phyloP scores from a whole-genome alignment of 2,113 vertebrate species.

The Aptenodytes patagonicus region DNA sequence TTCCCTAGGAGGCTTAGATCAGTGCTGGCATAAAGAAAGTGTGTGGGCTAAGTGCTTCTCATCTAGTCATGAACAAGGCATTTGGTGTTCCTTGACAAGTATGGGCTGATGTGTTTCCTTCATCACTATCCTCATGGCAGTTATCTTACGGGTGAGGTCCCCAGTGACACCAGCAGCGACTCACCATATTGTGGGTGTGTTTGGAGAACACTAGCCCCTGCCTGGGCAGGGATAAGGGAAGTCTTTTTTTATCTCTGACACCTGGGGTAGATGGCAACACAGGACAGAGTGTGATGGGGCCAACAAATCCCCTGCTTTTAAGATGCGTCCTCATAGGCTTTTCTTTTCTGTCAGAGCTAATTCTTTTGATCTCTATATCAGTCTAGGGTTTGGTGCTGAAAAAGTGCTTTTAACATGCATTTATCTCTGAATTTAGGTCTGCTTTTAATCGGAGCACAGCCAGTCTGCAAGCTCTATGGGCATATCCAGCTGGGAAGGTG shows the following conservation, averaged over 20 bases:
- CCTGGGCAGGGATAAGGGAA: neutral
- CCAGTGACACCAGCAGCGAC: neutral
- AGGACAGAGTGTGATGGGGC: neutral
- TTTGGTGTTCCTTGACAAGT: neutral
- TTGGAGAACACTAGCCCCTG: neutral
- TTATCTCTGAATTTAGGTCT: neutral
- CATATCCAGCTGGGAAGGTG: neutral
- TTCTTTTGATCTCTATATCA: neutral
- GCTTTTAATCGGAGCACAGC: neutral
- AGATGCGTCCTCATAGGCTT: neutral
- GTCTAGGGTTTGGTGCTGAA: neutral
- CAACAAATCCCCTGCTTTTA: neutral
- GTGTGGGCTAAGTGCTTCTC: neutral
- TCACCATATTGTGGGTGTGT: rapidly evolving
- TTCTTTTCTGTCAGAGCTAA: neutral
- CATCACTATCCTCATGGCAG: neutral
- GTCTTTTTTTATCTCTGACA: neutral
- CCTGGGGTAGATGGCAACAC: neutral
- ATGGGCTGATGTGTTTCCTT: neutral
- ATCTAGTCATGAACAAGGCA: neutral
- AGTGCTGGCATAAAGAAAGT: neutral
- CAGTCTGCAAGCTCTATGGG: neutral
- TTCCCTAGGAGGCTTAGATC: neutral
- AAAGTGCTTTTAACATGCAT: neutral
- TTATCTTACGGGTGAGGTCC: neutral